Conservation (phyloP, 2,797 vertebrate genomes). For the Clarias laeviceps region DNA sequence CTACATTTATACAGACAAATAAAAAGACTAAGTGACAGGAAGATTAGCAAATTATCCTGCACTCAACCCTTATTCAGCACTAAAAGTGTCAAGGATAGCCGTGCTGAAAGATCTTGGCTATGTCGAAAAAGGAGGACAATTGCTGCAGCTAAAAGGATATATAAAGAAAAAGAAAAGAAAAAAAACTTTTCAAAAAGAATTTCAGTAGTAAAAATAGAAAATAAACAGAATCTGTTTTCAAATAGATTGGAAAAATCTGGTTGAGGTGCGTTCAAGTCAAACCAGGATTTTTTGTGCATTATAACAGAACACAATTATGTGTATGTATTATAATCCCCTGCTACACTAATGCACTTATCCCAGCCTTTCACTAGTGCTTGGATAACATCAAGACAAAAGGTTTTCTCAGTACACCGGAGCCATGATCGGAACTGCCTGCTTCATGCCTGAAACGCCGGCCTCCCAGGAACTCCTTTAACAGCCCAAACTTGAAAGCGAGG, state of each 20-base stretch:
- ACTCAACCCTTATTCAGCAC: not conserved
- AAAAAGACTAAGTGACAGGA: not conserved
- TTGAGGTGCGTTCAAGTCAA: not conserved
- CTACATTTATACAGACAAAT: not conserved
- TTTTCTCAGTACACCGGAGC: too few species aligned
- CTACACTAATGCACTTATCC: too few species aligned
- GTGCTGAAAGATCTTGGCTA: not conserved
- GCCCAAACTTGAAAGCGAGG: too few species aligned
- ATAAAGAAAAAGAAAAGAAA: not conserved
- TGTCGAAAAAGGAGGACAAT: not conserved
- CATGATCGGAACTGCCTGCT: too few species aligned
- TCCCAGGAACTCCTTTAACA: too few species aligned
- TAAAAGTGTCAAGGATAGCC: not conserved
- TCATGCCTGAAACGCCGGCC: too few species aligned
- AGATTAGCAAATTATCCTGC: not conserved
- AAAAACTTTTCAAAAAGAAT: not conserved
- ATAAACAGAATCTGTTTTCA: not conserved
- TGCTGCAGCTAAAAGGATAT: not conserved
- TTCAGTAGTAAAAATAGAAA: not conserved
- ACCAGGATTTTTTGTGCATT: too few species aligned
- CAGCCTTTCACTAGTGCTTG: too few species aligned
- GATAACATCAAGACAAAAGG: too few species aligned
- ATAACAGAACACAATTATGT: too few species aligned
- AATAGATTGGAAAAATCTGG: slow-evolving; percentile 13
- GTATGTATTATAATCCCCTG: too few species aligned